Conservation (phyloP, 1,140 invertebrate species). For the Aphelinus certus region DNA sequence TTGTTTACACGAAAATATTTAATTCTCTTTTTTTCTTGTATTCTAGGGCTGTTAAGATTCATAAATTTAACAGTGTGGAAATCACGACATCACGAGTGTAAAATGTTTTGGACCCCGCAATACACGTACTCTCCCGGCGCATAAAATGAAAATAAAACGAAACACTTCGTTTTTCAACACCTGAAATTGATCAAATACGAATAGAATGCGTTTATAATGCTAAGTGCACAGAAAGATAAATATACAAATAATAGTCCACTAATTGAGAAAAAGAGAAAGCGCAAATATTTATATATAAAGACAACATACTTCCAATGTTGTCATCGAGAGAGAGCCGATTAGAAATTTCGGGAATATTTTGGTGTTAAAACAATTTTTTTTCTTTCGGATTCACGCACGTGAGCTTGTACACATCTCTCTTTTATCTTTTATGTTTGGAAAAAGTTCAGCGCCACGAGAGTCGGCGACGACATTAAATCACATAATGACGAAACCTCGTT, state of each 20-base stretch:
- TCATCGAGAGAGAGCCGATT: too few species aligned
- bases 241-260: too few species aligned
- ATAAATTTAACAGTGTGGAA: conserved; percentile 4
- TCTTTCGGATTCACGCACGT: too few species aligned
- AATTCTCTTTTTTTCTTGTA: conserved; percentile 15
- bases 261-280: too few species aligned
- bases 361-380: background rate
- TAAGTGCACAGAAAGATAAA: too few species aligned
- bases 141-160: conserved; percentile 12
- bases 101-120: background rate
- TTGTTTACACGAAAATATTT: background rate
- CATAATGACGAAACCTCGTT: conserved; percentile 26
- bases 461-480: conserved; percentile 36
- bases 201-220: too few species aligned
- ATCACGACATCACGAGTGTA: background rate
- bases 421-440: background rate
- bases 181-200: conserved; percentile 5
- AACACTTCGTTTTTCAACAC: background rate
- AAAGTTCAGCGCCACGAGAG: background rate
- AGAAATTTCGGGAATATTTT: too few species aligned
- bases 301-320: too few species aligned
- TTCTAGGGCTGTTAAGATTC: conserved; percentile 4
- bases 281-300: too few species aligned
- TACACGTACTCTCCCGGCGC: background rate
- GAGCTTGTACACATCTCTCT: background rate